phyloP scores from a whole-genome alignment of 1,140 invertebrate species.

The Heliothis subflexa region DNA sequence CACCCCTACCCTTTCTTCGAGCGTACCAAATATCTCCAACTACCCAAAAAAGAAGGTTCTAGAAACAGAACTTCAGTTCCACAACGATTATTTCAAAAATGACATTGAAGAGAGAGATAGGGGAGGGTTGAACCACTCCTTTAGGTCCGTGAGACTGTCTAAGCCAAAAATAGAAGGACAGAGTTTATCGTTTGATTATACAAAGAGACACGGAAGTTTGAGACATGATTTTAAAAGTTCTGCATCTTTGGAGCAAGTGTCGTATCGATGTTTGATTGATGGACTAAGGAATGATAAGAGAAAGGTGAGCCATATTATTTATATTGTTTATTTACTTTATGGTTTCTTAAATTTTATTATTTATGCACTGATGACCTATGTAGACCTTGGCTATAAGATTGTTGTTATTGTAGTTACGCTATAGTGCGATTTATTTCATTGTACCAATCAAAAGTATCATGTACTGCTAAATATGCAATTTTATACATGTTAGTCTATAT shows the following conservation, averaged over 20 bases:
- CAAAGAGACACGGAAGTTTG: constrained; percentile 70
- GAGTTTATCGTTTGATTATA: constrained; percentile 69
- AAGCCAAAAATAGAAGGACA: constrained; percentile 64
- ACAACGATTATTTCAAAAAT: constrained; percentile 77
- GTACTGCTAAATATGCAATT: no score
- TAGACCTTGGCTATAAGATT: no score
- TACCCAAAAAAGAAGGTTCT: constrained; percentile 48
- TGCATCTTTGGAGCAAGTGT: constrained; percentile 72
- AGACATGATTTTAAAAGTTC: constrained; percentile 71
- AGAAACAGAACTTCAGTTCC: constrained; percentile 70
- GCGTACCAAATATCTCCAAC: constrained; percentile 64
- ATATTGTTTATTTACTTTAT: neutral
- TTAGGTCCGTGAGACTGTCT: constrained; percentile 67
- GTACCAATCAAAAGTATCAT: no score
- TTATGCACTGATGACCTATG: no score
- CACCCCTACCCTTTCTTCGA: constrained; percentile 63
- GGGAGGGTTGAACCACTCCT: constrained; percentile 71
- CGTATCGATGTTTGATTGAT: constrained; percentile 71
- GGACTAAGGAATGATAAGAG: constrained; percentile 66
- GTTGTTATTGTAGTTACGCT: no score
- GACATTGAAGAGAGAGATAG: constrained; percentile 62
- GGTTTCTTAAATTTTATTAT: no score
- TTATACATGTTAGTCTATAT: no score
- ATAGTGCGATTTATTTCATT: no score
- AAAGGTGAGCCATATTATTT: constrained; percentile 64